phyloP scores from a whole-genome alignment of 2,113 vertebrate genomes.

The Theropithecus gelada region DNA sequence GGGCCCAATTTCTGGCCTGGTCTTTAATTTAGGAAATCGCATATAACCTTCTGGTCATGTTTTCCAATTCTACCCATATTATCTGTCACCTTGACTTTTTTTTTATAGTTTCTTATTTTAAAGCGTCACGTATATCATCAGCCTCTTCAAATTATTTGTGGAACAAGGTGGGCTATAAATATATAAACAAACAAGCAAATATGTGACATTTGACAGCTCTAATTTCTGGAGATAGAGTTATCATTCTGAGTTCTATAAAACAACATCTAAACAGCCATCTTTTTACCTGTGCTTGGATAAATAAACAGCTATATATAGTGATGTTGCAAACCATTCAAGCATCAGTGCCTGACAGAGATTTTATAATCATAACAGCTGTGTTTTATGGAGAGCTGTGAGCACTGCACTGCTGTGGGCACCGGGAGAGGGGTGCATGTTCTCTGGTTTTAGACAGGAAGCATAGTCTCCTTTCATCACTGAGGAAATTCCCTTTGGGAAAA shows the following conservation, averaged over 20 bases:
- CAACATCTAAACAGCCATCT: background rate
- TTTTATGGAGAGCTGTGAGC: background rate
- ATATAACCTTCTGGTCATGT: background rate
- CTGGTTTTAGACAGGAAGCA: background rate
- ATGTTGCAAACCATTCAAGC: background rate
- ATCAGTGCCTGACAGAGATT: background rate
- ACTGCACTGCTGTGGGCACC: background rate
- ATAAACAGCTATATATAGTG: background rate
- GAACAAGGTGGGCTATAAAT: background rate
- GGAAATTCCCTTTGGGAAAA: background rate
- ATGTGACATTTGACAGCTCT: background rate
- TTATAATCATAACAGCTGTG: background rate
- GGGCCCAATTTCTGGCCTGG: background rate
- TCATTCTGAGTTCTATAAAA: background rate
- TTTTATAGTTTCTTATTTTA: background rate
- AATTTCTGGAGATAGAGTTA: background rate
- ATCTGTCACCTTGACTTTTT: background rate
- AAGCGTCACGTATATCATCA: background rate
- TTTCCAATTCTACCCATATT: background rate
- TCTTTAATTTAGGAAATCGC: background rate
- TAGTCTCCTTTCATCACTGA: background rate
- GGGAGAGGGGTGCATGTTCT: background rate
- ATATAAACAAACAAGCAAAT: background rate
- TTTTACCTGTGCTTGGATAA: background rate
- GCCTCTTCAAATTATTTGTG: background rate